phyloP scores from a whole-genome alignment of 2,888 invertebrate species.

The Tachystola acroxantha region DNA sequence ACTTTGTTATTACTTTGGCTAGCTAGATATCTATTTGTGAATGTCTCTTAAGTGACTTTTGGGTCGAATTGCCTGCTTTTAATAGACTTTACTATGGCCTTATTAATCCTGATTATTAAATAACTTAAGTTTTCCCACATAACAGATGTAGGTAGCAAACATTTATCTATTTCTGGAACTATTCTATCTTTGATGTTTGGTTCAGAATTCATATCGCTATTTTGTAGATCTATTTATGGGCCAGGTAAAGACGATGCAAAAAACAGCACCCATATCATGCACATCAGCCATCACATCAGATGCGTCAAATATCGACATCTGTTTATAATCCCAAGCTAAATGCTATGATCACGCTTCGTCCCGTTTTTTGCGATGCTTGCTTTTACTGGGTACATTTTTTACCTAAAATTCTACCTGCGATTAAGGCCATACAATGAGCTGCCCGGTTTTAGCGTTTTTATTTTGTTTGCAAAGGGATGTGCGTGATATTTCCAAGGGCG shows the following conservation, averaged over 20 bases:
- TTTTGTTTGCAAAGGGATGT: slow-evolving; percentile 61
- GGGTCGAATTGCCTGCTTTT: slow-evolving; percentile 21
- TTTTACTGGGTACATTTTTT: slow-evolving; percentile 44
- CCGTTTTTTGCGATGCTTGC: slow-evolving; percentile 51
- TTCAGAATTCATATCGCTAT: slow-evolving; percentile 1
- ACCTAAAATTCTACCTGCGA: slow-evolving; percentile 61
- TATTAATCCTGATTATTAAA: background rate
- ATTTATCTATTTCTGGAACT: no score
- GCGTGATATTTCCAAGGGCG: slow-evolving; percentile 69
- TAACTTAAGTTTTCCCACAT: no score
- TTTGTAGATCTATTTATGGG: slow-evolving; percentile 6
- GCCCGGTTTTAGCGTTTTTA: slow-evolving; percentile 40
- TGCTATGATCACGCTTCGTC: slow-evolving; percentile 57
- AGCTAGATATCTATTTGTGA: slow-evolving; percentile 21
- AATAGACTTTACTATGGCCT: background rate
- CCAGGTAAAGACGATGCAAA: slow-evolving; percentile 36
- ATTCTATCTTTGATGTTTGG: background rate
- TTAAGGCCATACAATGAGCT: slow-evolving; percentile 52
- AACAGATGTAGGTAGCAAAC: no score
- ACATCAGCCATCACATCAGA: slow-evolving; percentile 31
- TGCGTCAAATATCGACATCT: slow-evolving; percentile 58
- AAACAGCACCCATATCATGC: slow-evolving; percentile 52
- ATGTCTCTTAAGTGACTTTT: slow-evolving; percentile 32
- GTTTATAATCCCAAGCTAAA: slow-evolving; percentile 59
- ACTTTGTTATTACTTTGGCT: slow-evolving; percentile 10